Percentiles rank a stretch among this genome's conserved stretches.
These are phyloP conservation scores for Enteromius thamalakanensis DNA, from an alignment of 2,797 vertebrate genomes.

Conservation along the genomic window DNA sequence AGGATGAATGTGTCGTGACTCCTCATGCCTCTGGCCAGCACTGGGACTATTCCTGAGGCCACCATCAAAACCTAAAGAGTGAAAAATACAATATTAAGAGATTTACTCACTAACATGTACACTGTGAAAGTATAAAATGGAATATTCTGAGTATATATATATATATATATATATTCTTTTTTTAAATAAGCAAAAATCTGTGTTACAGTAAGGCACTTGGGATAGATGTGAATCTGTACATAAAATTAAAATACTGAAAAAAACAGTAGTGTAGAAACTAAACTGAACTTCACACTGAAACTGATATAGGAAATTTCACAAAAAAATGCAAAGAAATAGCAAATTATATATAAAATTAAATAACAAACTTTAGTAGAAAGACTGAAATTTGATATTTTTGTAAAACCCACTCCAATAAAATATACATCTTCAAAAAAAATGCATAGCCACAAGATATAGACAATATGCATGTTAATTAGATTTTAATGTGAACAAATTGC, in stretches of 20 bases:
- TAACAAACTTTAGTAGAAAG: not conserved
- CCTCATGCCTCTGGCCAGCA: slow-evolving; percentile 53
- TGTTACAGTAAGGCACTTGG: not conserved
- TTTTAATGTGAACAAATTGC: not conserved
- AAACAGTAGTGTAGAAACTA: not conserved
- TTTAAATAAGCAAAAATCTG: no score
- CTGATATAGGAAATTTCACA: no score
- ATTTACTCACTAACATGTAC: not conserved
- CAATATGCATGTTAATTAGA: not conserved
- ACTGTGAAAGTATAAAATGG: not conserved
- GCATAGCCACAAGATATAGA: not conserved
- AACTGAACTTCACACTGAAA: not conserved
- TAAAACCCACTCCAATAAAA: not conserved
- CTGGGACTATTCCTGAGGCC: slow-evolving; percentile 71
- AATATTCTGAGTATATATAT: not conserved
- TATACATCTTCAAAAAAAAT: not conserved
- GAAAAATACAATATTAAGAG: not conserved
- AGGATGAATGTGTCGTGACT: slow-evolving; percentile 31
- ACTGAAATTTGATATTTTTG: not conserved
- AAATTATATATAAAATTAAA: not conserved
- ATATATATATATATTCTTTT: no score
- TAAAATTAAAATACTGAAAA: not conserved
- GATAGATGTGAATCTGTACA: not conserved
- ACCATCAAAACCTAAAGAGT: slow-evolving; percentile 45
- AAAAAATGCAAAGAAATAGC: no score